Evolutionary conservation across 2,113 vertebrate species (phyloP).

Genomic region (Carassius carassius): DNA sequence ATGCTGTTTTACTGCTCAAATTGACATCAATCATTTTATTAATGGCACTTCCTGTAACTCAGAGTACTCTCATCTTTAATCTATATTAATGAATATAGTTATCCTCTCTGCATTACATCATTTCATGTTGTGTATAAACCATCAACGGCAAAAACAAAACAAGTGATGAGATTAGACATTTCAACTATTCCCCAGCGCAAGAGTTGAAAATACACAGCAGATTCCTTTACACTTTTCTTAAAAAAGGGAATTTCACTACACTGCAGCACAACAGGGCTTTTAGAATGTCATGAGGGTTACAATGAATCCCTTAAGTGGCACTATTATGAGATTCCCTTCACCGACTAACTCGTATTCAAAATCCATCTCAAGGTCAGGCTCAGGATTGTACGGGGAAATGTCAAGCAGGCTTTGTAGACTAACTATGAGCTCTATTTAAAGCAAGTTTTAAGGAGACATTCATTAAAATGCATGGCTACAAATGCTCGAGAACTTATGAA

Average conservation of each 20-base stretch:
- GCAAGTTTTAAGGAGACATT: constrained; percentile 51
- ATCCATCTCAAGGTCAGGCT: constrained; percentile 26
- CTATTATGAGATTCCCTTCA: constrained; percentile 15
- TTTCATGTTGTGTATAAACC: not conserved
- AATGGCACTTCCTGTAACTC: constrained; percentile 27
- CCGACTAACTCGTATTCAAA: not conserved
- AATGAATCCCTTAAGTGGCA: constrained; percentile 3
- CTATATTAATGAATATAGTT: constrained; percentile 27
- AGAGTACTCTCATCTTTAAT: constrained; percentile 20
- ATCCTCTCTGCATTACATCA: constrained; percentile 2
- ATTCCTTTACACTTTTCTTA: no score
- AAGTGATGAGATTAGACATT: not conserved
- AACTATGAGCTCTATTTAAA: constrained; percentile 57
- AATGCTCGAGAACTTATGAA: constrained; percentile 62
- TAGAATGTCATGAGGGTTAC: constrained; percentile 7
- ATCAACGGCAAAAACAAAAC: not conserved
- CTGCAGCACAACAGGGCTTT: not conserved
- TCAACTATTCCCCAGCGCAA: not conserved
- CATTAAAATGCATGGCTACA: constrained; percentile 63
- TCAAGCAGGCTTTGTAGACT: constrained; percentile 39
- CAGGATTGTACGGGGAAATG: not conserved
- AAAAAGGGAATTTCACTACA: not conserved
- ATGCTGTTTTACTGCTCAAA: not conserved
- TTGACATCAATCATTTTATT: constrained; percentile 7
- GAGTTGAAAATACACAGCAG: not conserved